A percentile compares a stretch with the other conserved stretches of the same genome.
phyloP scores from a whole-genome alignment of 2,113 vertebrate species.

The Piliocolobus tephrosceles region DNA sequence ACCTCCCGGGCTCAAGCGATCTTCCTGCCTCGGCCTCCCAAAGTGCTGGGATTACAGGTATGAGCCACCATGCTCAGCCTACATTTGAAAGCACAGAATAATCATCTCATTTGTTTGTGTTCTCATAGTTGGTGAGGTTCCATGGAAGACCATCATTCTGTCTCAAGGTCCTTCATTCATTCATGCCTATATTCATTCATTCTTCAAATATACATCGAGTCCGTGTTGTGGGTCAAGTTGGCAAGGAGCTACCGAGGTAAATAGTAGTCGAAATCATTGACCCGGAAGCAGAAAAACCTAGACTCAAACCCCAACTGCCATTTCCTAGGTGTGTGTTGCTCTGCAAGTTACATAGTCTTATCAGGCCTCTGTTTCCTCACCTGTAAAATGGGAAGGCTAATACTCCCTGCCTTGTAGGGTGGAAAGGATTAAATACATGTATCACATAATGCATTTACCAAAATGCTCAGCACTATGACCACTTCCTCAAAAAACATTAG shows the following conservation, averaged over 20 bases:
- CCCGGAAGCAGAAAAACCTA: not conserved
- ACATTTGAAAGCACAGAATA: conserved; percentile 1
- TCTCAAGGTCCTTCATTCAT: not conserved
- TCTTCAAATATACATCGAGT: not conserved
- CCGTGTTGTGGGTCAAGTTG: not conserved
- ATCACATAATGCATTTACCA: not conserved
- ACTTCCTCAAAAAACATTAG: not conserved
- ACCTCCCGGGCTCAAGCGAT: not conserved
- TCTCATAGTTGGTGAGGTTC: not conserved
- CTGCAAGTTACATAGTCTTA: not conserved
- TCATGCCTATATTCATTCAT: not conserved
- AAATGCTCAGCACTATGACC: not conserved
- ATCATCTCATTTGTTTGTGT: not conserved
- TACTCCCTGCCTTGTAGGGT: not conserved
- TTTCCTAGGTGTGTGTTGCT: not conserved
- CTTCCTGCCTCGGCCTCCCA: not conserved
- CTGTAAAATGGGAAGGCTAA: not conserved
- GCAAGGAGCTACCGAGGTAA: not conserved
- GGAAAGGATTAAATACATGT: not conserved
- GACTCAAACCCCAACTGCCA: not conserved
- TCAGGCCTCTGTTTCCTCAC: not conserved
- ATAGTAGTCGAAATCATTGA: not conserved
- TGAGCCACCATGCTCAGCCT: not conserved
- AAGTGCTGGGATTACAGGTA: too few relatives aligned
- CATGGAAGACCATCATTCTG: not conserved